A percentile compares a stretch with the other conserved stretches of the same genome.
These are phyloP conservation scores for Paracanthobrama guichenoti DNA, from an alignment of 2,113 vertebrate genomes.

Conservation along the genomic window DNA sequence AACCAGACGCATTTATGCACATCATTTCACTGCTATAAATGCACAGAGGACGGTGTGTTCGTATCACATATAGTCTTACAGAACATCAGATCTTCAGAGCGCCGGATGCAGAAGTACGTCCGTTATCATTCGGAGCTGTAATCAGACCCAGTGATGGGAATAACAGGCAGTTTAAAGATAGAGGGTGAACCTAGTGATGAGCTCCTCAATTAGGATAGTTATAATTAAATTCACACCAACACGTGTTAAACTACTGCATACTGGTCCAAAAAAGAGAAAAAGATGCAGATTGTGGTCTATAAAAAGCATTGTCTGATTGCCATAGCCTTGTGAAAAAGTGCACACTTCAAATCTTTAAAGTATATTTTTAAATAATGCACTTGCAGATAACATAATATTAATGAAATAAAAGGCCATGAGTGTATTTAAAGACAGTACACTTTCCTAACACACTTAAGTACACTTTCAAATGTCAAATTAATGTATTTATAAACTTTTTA, in stretches of 20 bases:
- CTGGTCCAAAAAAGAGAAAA: not conserved
- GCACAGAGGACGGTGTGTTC: constrained; percentile 29
- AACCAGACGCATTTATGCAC: constrained; percentile 6
- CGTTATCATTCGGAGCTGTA: constrained; percentile 8
- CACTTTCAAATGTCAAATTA: not conserved
- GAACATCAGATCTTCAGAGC: not conserved
- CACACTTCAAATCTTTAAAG: not conserved
- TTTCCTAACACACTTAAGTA: not conserved
- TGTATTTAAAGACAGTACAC: not conserved
- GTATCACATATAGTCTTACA: constrained; percentile 2
- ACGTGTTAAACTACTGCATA: not conserved
- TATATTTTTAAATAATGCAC: not conserved
- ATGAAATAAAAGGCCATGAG: not conserved
- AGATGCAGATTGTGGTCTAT: not conserved
- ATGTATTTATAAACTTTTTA: too few relatives aligned
- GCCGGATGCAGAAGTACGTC: constrained; percentile 10
- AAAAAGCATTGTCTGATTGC: not conserved
- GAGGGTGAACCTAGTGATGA: constrained; percentile 7
- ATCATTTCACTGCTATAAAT: constrained; percentile 24
- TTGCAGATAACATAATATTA: not conserved
- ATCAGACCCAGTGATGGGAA: constrained; percentile 24
- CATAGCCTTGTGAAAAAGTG: not conserved
- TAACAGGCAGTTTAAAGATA: constrained; percentile 29
- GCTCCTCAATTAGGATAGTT: not conserved
- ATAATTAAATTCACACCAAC: constrained; percentile 15